Conservation (phyloP, 2,888 invertebrate species). For the Caradrina clavipalpis region DNA sequence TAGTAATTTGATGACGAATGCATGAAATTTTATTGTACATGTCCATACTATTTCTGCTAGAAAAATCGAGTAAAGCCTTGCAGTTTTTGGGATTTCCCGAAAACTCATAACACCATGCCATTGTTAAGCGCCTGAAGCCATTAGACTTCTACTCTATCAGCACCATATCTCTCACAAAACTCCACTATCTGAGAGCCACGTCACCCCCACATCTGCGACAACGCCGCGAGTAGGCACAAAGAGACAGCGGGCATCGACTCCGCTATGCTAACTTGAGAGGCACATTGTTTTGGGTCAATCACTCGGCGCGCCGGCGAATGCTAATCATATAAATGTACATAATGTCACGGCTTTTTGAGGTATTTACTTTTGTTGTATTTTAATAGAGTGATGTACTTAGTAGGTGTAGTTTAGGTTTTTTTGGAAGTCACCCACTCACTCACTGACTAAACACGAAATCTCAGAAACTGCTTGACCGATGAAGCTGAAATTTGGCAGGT, state of each 20-base stretch:
- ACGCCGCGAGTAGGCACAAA: slow-evolving; percentile 27
- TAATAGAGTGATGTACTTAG: not conserved
- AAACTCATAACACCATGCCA: not conserved
- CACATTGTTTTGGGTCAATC: slow-evolving; percentile 74
- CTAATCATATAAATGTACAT: slow-evolving; percentile 52
- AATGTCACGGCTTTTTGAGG: slow-evolving; percentile 21
- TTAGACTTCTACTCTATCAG: not conserved
- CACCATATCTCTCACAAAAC: not conserved
- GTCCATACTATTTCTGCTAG: no score
- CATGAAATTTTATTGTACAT: no score
- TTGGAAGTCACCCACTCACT: no score
- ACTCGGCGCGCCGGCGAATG: slow-evolving; percentile 50
- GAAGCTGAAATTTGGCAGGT: no score
- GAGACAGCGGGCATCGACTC: slow-evolving; percentile 50
- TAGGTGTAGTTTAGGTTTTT: no score
- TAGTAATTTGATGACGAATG: no score
- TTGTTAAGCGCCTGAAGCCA: not conserved
- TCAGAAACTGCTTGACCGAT: no score
- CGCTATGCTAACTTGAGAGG: slow-evolving; percentile 47
- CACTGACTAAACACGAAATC: no score
- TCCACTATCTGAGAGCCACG: not conserved
- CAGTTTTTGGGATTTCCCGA: not conserved
- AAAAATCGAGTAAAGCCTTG: no score
- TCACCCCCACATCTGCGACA: slow-evolving; percentile 20
- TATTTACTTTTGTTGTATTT: slow-evolving; percentile 29